A percentile compares a stretch with the other conserved stretches of the same genome.
These are phyloP conservation scores for Philonicus albiceps DNA, from an alignment of 2,888 invertebrate genomes.

Conservation along the genomic window DNA sequence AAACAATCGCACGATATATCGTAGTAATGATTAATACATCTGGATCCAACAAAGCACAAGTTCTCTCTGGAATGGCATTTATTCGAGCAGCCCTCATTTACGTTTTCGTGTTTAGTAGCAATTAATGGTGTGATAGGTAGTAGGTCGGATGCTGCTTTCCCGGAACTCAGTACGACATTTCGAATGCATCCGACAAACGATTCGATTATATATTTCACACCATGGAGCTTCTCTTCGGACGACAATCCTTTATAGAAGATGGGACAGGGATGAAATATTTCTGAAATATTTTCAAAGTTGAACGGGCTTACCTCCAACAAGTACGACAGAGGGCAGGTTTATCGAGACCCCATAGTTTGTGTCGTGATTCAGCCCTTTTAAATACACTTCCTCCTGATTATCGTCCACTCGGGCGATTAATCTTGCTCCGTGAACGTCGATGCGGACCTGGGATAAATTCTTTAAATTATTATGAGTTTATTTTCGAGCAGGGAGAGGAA, in stretches of 20 bases:
- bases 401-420: conserved; percentile 88
- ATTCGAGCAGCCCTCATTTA: conserved; percentile 87
- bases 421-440: conserved; percentile 85
- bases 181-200: conserved; percentile 92
- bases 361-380: conserved; percentile 83
- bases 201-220: conserved; percentile 91
- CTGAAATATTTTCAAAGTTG: background rate
- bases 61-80: conserved; percentile 83
- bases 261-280: background rate
- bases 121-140: conserved; percentile 82
- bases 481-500: background rate
- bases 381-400: conserved; percentile 79
- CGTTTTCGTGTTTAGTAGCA: conserved; percentile 88
- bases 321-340: conserved; percentile 85
- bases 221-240: conserved; percentile 86
- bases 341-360: conserved; percentile 87
- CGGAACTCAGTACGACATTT: conserved; percentile 84
- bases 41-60: conserved; percentile 85
- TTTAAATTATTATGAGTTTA: conserved; percentile 49
- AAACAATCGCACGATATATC: conserved; percentile 92
- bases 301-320: conserved; percentile 80
- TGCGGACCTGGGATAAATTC: conserved; percentile 68
- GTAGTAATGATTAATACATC: conserved; percentile 92
- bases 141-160: conserved; percentile 84
- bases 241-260: conserved; percentile 72